phyloP scores from a whole-genome alignment of 2,113 vertebrate species.

The Apodemus sylvaticus region DNA sequence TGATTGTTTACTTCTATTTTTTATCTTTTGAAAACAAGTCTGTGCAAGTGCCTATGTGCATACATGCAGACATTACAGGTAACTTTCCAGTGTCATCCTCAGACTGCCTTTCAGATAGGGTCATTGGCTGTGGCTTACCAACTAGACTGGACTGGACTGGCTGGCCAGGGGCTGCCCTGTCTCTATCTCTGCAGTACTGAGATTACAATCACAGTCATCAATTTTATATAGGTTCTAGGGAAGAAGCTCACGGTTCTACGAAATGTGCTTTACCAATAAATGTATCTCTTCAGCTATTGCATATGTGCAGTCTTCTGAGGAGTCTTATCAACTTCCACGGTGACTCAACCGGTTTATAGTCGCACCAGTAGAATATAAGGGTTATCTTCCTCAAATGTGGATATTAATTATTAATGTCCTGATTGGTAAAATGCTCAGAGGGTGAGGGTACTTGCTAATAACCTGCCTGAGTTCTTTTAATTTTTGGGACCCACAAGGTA shows the following conservation, averaged over 20 bases:
- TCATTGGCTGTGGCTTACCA: neutral
- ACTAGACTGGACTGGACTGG: neutral
- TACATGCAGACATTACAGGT: neutral
- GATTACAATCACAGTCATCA: neutral
- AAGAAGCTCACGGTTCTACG: neutral
- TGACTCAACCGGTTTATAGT: neutral
- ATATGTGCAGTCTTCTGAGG: neutral
- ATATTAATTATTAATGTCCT: neutral
- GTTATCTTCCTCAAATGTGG: neutral
- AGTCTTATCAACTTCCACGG: too few relatives aligned
- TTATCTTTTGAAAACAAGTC: neutral
- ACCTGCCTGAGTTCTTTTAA: neutral
- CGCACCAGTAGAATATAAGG: neutral
- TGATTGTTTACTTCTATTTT: neutral
- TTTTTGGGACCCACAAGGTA: neutral
- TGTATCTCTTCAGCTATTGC: neutral
- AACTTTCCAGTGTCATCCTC: neutral
- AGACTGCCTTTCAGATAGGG: neutral
- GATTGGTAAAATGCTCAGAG: neutral
- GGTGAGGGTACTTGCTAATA: neutral
- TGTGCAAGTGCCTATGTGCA: neutral
- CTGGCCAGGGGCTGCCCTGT: neutral
- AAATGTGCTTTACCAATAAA: neutral
- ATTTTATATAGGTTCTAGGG: too few relatives aligned
- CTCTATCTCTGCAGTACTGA: neutral